Percentiles rank a stretch among this genome's conserved stretches.
Conservation (phyloP, 37 sponge, comb jelly and placozoan species). For the Halisarca cf. caerulea region DNA sequence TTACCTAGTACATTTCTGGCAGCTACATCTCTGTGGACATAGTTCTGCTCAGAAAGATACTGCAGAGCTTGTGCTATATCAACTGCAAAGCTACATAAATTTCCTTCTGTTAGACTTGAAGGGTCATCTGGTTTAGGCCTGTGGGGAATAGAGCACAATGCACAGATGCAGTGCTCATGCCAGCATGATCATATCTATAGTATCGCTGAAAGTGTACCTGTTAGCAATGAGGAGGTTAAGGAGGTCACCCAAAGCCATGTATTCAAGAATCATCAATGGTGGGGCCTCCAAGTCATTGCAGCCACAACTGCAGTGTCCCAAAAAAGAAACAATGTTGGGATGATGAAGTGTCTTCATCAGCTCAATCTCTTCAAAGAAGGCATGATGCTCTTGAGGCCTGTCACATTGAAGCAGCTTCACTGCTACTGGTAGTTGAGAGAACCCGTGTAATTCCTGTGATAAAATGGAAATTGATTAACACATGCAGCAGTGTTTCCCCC, state of each 20-base stretch:
- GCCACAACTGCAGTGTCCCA: neutral
- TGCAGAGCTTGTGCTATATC: neutral
- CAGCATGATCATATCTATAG: too few relatives aligned
- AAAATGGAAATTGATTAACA: too few relatives aligned
- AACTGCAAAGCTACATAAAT: neutral
- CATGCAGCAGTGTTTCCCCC: too few relatives aligned
- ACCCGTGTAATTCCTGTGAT: neutral
- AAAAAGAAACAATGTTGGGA: slow-evolving; percentile 16
- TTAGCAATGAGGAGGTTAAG: slow-evolving; percentile 22
- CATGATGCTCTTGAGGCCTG: neutral
- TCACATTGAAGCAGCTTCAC: slow-evolving; percentile 11
- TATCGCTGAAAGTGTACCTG: neutral
- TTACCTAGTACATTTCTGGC: slow-evolving; percentile 9
- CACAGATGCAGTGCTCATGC: too few relatives aligned
- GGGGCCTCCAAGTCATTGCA: neutral
- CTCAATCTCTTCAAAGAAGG: slow-evolving; percentile 6
- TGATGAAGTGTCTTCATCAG: slow-evolving; percentile 20
- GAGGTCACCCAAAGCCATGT: slow-evolving; percentile 14
- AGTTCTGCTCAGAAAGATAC: neutral
- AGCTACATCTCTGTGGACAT: neutral
- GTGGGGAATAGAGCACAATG: too few relatives aligned
- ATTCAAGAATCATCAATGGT: slow-evolving; percentile 11
- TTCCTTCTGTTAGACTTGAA: neutral
- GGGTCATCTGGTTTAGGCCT: neutral
- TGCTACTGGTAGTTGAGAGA: neutral